Conservation (phyloP, 1,140 invertebrate species). For the Heliconius hewitsoni region DNA sequence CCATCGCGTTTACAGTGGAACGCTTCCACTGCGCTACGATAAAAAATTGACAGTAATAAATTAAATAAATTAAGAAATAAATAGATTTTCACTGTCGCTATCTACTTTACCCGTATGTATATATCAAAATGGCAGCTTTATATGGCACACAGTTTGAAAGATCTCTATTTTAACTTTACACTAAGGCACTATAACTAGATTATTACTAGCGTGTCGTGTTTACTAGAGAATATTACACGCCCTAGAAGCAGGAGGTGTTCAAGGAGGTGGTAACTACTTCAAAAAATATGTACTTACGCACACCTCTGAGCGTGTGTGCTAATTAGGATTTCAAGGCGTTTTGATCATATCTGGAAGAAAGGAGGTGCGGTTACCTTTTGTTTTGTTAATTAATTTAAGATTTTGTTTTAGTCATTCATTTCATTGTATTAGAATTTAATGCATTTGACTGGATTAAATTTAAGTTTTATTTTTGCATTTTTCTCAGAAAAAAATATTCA, state of each 20-base stretch:
- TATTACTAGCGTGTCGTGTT: constrained; percentile 52
- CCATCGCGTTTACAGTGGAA: too few relatives aligned
- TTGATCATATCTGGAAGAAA: neutral
- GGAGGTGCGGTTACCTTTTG: neutral
- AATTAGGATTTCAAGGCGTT: constrained; percentile 7
- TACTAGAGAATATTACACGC: constrained; percentile 47
- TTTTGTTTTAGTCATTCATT: neutral
- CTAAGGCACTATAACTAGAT: constrained; percentile 34
- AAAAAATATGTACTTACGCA: constrained; percentile 6
- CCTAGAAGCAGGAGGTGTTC: constrained; percentile 38
- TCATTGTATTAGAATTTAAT: neutral
- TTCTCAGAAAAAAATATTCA: too few relatives aligned
- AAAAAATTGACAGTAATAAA: too few relatives aligned
- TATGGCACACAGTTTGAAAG: neutral
- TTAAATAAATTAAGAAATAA: too few relatives aligned
- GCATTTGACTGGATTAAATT: neutral
- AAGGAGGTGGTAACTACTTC: neutral
- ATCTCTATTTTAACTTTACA: constrained; percentile 9
- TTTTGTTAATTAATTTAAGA: constrained; percentile 2
- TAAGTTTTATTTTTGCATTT: too few relatives aligned
- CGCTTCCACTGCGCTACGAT: too few relatives aligned
- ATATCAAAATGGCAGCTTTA: too few relatives aligned
- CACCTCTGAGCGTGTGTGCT: neutral
- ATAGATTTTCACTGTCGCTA: too few relatives aligned
- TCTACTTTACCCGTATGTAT: too few relatives aligned